phyloP scores from a whole-genome alignment of 2,113 vertebrate species.

The Malurus cyaneus region DNA sequence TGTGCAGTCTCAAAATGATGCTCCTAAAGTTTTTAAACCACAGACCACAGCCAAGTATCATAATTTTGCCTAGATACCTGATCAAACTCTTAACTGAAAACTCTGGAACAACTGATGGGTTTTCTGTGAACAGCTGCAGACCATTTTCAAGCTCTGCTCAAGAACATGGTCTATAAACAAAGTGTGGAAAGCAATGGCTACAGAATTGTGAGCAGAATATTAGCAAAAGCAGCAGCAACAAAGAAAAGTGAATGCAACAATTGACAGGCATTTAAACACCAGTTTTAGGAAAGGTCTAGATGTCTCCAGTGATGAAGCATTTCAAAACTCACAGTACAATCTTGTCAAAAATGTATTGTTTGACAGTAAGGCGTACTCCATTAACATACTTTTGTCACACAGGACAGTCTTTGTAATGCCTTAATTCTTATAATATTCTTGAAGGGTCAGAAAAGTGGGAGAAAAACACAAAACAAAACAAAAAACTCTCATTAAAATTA shows the following conservation, averaged over 20 bases:
- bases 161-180: background rate
- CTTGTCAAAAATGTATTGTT: background rate
- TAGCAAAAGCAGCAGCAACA: background rate
- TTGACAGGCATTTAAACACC: background rate
- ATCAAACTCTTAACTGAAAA: background rate
- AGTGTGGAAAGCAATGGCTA: background rate
- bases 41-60: background rate
- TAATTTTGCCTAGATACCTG: background rate
- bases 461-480: background rate
- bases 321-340: background rate
- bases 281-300: background rate
- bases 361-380: background rate
- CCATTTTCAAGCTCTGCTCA: background rate
- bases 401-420: background rate
- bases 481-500: background rate
- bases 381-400: background rate
- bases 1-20: background rate
- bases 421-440: background rate
- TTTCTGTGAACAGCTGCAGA: background rate
- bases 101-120: background rate
- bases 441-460: background rate
- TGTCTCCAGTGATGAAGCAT: background rate
- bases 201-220: background rate
- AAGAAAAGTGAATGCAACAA: background rate
- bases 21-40: background rate